Evolutionary conservation across 2,888 invertebrate genomes (phyloP).

Genomic region (Zygogramma bicolorata): DNA sequence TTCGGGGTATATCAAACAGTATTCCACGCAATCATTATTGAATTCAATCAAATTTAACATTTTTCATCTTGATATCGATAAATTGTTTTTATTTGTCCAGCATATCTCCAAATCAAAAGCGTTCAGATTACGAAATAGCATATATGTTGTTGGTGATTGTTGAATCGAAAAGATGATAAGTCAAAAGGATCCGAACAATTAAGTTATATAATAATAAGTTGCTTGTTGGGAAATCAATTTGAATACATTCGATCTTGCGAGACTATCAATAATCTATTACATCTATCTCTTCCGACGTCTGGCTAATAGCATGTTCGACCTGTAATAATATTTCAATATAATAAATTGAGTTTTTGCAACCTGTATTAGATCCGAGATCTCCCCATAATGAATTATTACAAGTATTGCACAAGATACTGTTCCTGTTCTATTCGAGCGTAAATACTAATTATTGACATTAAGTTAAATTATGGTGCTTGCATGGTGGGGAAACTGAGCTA

Average conservation of each 20-base stretch:
- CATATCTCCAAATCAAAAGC: background rate
- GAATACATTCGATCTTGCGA: background rate
- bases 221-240: background rate
- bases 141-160: background rate
- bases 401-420: slow-evolving; percentile 9
- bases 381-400: background rate
- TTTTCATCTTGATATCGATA: too few species aligned
- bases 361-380: slow-evolving; percentile 6
- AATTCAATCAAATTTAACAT: too few species aligned
- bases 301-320: slow-evolving; percentile 2
- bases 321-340: slow-evolving; percentile 4
- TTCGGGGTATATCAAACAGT: too few species aligned
- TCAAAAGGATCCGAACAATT: background rate
- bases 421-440: background rate
- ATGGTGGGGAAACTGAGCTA: background rate
- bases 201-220: background rate
- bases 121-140: background rate
- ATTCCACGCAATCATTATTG: too few species aligned
- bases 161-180: background rate
- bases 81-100: too few species aligned
- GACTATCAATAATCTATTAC: slow-evolving; percentile 1
- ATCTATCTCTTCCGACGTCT: background rate
- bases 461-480: background rate
- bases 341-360: slow-evolving; percentile 6
- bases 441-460: background rate